phyloP scores from a whole-genome alignment of 2,113 vertebrate genomes.

The Solenodon paradoxus region DNA sequence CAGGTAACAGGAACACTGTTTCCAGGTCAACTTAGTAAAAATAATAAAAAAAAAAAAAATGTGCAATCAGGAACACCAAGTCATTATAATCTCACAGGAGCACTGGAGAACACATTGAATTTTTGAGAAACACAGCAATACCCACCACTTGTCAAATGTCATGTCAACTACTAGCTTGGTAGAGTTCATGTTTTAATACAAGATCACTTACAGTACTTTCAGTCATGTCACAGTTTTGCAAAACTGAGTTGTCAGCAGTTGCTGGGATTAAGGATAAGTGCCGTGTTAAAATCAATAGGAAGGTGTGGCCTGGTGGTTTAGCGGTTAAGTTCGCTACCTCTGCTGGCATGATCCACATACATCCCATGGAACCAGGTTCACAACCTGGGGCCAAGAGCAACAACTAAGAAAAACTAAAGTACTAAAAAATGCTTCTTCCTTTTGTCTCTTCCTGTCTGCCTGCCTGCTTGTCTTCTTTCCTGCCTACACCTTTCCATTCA shows the following conservation, averaged over 20 bases:
- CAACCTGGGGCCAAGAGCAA: no score
- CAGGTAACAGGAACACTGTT: background rate
- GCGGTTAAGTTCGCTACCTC: no score
- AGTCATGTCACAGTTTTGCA: background rate
- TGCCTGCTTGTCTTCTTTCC: no score
- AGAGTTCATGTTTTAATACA: background rate
- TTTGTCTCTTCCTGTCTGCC: no score
- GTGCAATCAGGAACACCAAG: background rate
- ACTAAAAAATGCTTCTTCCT: no score
- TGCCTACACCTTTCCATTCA: no score
- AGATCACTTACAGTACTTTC: background rate
- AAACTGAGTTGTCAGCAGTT: background rate
- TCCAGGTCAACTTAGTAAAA: background rate
- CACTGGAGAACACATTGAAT: background rate
- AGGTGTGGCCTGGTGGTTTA: no score
- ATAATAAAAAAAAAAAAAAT: background rate
- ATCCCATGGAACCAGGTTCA: no score
- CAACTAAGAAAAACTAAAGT: no score
- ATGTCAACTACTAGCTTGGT: background rate
- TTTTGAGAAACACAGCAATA: background rate
- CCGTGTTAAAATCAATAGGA: background rate
- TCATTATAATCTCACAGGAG: background rate
- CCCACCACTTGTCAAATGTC: background rate
- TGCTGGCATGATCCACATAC: no score
- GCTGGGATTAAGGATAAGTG: background rate